Evolutionary conservation across 1,140 invertebrate genomes (phyloP), one percentile per base, ranked within the genome.

Genomic region (Phthorimaea operculella): DNA sequence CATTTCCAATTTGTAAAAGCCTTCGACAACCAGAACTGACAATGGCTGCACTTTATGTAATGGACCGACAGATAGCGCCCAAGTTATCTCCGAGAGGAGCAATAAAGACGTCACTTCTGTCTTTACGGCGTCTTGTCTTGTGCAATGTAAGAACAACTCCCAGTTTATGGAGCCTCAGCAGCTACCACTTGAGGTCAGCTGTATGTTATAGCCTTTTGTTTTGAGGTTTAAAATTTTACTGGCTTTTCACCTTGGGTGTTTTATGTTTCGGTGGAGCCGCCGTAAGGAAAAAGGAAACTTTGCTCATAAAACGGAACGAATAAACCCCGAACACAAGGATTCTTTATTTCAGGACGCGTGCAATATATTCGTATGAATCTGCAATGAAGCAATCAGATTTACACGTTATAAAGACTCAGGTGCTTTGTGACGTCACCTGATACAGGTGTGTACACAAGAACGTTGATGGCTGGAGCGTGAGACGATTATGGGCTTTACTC

Each of bases 1-100:
- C 59, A 64, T 62, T 64, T 59, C 42, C 58, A 53, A 57, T 66
- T 63, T 65, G 59, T 60, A 60, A 63, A 57, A 59, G 59, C 57
- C 39, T 64, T 57, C 56, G 61, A 56, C 51, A 60, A 52, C 55
- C 53, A 36, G 36, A 47, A 28, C 15, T 66, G 65, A 81, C 76
- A 79, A 78, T 76, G 64, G 71, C 58, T 55, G 68, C 74, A 79
- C 74, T 82, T 79, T 80, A 71, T 63, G 76, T 79, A 79, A 80
- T 80, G 77, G 76, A 61, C 69, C 62, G 68, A 72, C 65, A 73
- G 76, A 80, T 74, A 82, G 68, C 70, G 70, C 58, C 64, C 60
- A 65, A 69, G 66, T 76, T 83, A 83, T 80, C 79, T 74, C 58
- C 70, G 60, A 69, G 62, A 66, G 60, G 59, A 66, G 72, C 62